Percentiles rank a stretch among this genome's conserved stretches.
Conservation (phyloP, 2,888 invertebrate genomes). For the Coecobrya sp. region DNA sequence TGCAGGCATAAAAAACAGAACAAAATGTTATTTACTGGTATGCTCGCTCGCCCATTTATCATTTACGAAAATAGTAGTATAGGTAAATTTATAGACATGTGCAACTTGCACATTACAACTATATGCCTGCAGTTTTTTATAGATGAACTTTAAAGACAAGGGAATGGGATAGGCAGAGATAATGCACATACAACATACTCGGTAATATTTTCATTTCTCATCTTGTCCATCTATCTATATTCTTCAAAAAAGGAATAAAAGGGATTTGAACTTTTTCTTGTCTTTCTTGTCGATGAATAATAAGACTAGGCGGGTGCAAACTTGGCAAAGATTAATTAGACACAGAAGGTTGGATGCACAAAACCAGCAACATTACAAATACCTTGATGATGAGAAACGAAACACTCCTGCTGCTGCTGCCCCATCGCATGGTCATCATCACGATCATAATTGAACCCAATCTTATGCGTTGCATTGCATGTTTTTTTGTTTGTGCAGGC, state of each 20-base stretch:
- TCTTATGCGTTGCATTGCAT: background rate
- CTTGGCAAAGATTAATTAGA: constrained; percentile 85
- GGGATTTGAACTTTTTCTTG: constrained; percentile 72
- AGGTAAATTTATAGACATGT: constrained; percentile 18
- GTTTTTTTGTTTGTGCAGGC: background rate
- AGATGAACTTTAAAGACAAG: background rate
- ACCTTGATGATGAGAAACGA: constrained; percentile 28
- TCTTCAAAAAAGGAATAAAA: constrained; percentile 62
- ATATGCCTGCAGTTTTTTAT: background rate
- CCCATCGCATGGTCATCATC: constrained; percentile 18
- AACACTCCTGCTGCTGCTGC: constrained; percentile 41
- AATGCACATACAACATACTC: constrained; percentile 2
- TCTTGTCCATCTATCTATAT: constrained; percentile 22
- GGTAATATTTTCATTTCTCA: constrained; percentile 27
- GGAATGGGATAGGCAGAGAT: background rate
- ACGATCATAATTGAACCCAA: constrained; percentile 39
- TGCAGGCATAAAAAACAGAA: constrained; percentile 29
- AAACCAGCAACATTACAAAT: background rate
- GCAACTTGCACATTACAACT: constrained; percentile 16
- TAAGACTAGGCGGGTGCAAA: constrained; percentile 83
- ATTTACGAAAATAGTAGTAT: background rate
- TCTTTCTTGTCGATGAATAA: constrained; percentile 73
- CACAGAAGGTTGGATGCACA: constrained; percentile 73
- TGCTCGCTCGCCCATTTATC: constrained; percentile 38
- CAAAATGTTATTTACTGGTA: constrained; percentile 33